Evolutionary conservation across 2,113 vertebrate genomes (phyloP).

Genomic region (Sterrhoptilus dennistouni): DNA sequence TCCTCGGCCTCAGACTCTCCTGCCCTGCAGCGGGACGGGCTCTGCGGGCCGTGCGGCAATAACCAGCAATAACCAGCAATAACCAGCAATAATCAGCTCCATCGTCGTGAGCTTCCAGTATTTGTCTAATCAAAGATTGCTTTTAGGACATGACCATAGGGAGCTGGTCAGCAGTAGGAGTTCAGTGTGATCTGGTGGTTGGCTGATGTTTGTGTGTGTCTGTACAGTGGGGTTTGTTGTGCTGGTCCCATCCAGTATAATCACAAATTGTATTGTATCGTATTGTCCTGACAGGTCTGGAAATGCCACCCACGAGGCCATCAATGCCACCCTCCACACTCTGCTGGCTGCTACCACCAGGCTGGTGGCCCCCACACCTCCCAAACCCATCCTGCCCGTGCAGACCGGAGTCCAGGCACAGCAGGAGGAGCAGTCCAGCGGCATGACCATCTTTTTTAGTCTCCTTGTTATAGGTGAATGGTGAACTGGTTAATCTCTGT

Average conservation of each 20-base stretch:
- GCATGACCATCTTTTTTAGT: conserved; percentile 98
- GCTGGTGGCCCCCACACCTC: conserved; percentile 80
- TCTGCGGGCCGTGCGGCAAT: fast-evolving
- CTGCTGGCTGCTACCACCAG: conserved; percentile 77
- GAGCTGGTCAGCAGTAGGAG: fast-evolving
- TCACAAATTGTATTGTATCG: neutral
- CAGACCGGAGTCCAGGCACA: conserved; percentile 96
- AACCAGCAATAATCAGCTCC: neutral
- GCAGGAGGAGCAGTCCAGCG: conserved; percentile 96
- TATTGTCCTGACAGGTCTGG: conserved; percentile 67
- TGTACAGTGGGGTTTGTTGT: fast-evolving
- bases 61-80: fast-evolving
- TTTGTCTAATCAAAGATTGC: neutral
- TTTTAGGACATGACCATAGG: fast-evolving
- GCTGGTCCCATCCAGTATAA: neutral
- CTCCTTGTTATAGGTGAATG: conserved; percentile 92
- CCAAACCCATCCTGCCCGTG: conserved; percentile 90
- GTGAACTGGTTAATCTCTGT: neutral
- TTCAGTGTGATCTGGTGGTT: neutral
- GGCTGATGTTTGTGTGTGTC: neutral
- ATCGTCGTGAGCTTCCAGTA: fast-evolving
- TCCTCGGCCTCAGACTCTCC: neutral
- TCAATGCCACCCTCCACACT: conserved; percentile 82
- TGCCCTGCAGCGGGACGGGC: neutral
- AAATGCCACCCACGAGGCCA: conserved; percentile 78